Percentiles rank a stretch among this genome's conserved stretches.
Evolutionary conservation across 2,113 vertebrate species (phyloP).

Genomic region (Brachypteracias leptosomus): DNA sequence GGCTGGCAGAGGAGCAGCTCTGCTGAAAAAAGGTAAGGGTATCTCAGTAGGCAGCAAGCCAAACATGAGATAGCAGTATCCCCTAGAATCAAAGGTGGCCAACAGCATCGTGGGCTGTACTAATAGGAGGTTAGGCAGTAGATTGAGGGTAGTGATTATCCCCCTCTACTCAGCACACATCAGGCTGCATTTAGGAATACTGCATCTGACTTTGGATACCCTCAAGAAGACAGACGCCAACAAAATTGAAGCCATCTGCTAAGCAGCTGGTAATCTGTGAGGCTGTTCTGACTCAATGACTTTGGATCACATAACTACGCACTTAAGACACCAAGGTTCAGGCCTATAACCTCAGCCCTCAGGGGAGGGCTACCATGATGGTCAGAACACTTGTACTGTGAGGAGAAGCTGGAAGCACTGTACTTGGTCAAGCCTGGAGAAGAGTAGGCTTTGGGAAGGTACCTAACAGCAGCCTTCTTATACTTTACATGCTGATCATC

Average conservation of each 20-base stretch:
- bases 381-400: not conserved
- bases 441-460: not conserved
- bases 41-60: not conserved
- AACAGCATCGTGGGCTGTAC: not conserved
- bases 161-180: not conserved
- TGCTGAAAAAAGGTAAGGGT: not conserved
- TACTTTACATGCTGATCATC: not conserved
- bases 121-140: not conserved
- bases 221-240: not conserved
- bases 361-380: not conserved
- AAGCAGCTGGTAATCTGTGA: not conserved
- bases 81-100: not conserved
- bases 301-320: not conserved
- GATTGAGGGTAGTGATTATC: not conserved
- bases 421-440: not conserved
- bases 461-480: not conserved
- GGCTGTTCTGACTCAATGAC: not conserved
- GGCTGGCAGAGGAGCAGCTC: too few species aligned
- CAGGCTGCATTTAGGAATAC: not conserved
- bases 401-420: not conserved
- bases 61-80: not conserved
- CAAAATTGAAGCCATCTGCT: not conserved
- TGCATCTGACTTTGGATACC: not conserved
- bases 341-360: not conserved
- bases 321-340: not conserved